Evolutionary conservation across 1,140 invertebrate species (phyloP).

Genomic region (Pollicipes pollicipes): DNA sequence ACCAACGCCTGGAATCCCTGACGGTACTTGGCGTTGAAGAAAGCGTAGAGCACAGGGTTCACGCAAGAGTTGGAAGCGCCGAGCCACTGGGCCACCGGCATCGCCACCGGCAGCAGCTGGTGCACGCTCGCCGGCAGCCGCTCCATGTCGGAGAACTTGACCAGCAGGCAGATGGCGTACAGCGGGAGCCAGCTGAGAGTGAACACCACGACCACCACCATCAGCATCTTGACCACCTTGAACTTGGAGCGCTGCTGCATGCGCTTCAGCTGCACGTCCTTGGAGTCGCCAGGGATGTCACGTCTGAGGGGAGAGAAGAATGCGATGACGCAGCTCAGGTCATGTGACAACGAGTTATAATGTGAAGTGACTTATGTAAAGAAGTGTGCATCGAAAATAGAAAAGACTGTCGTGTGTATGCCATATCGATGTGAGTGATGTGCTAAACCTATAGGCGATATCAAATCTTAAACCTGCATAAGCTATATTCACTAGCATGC

Average conservation of each 20-base stretch:
- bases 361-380: no score
- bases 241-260: slow-evolving; percentile 34
- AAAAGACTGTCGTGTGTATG: background rate
- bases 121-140: slow-evolving; percentile 37
- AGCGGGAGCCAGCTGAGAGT: slow-evolving; percentile 86
- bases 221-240: slow-evolving; percentile 90
- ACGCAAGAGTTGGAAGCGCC: slow-evolving; percentile 91
- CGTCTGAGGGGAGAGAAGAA: slow-evolving; percentile 23
- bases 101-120: slow-evolving; percentile 55
- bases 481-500: no score
- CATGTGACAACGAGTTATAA: no score
- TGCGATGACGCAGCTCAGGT: background rate
- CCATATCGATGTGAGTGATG: background rate
- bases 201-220: slow-evolving; percentile 84
- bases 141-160: slow-evolving; percentile 45
- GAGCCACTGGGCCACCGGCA: slow-evolving; percentile 85
- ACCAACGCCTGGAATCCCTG: slow-evolving; percentile 79
- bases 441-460: no score
- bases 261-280: slow-evolving; percentile 69
- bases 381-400: no score
- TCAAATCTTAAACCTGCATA: no score
- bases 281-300: slow-evolving; percentile 65
- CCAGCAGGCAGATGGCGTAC: slow-evolving; percentile 70
- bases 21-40: slow-evolving; percentile 90
- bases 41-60: slow-evolving; percentile 93